Percentiles rank a stretch among this genome's conserved stretches.
Conservation (phyloP, 2,113 vertebrate species). For the Xiphorhynchus elegans region DNA sequence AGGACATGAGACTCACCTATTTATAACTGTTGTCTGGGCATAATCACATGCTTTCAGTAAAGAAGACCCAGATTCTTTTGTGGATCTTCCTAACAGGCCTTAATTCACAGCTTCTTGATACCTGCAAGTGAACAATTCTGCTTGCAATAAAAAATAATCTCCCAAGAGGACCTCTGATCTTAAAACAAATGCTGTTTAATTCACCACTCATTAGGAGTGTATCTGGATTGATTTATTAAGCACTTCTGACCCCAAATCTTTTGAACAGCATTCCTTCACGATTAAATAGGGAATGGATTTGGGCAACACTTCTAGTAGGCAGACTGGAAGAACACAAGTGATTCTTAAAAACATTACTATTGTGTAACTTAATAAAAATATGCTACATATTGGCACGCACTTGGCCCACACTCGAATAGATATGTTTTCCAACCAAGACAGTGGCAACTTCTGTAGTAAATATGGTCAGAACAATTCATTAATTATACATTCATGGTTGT, state of each 20-base stretch:
- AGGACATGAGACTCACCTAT: background rate
- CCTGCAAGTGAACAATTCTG: constrained; percentile 57
- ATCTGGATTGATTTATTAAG: constrained; percentile 78
- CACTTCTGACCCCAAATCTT: constrained; percentile 72
- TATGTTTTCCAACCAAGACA: constrained; percentile 62
- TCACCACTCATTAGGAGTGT: constrained; percentile 76
- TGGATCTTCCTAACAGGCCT: background rate
- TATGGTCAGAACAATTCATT: constrained; percentile 62
- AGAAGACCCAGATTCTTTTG: background rate
- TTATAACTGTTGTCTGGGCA: background rate
- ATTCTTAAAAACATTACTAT: constrained; percentile 63
- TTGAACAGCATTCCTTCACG: constrained; percentile 74
- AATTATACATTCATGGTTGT: constrained; percentile 63
- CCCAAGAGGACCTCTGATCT: constrained; percentile 72
- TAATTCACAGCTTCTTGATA: constrained; percentile 31
- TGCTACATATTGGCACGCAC: constrained; percentile 26
- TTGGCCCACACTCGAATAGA: constrained; percentile 42
- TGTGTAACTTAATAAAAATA: constrained; percentile 65
- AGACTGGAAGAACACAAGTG: constrained; percentile 39
- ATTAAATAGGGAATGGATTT: constrained; percentile 73
- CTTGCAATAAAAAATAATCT: constrained; percentile 68
- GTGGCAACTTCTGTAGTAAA: constrained; percentile 60
- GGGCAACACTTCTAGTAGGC: constrained; percentile 54
- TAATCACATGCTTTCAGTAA: background rate
- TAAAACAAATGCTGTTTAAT: constrained; percentile 78